Base-by-base conservation (phyloP, 2,888 invertebrate species). In the Drosophila prolongata region DNA sequence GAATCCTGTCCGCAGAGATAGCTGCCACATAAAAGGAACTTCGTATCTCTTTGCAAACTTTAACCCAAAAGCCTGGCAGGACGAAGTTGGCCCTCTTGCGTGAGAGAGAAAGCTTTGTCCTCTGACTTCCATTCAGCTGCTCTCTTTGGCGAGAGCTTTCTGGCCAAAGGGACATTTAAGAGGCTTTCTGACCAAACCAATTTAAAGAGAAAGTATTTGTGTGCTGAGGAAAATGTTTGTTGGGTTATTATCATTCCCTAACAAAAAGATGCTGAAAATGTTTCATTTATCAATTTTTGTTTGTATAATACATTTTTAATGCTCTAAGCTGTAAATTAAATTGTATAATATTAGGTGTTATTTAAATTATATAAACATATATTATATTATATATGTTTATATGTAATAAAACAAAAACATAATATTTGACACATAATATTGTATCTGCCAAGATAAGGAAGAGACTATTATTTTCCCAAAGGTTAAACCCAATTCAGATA, bases 111-210 rank as follows among this genome's bases (percentile, higher is more conserved):
- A 57, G 75, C 70, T 81, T 76, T 75, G 0, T 40, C 9, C 1
- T 37, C 6, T 10, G 9, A 42, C 50, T 86, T 83, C 87, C 87
- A 83, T 75, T 83, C 82, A 88, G 89, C 82, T 49, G 27, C n/a
- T 70, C 61, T 78, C 55, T 49, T 55, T 30, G 11, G 8, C n/a
- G 6, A 34, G 47, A 73, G 79, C 60, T 68, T 64, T 56, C 16
- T 1, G 9, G 3, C 30, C 5, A 34, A 53, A 72, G 69, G 60
- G 37, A 49, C 9, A 6, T 53, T 38, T 4, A 6, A 1, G 19
- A 3, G 9, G n/a, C 8, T 8, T 30, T 50, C 1, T 5, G 8
- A 5, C 1, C 16, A 54, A 19, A 35, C 19, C 27, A 53, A 42
- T 5, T 6, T 0, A 0, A 38, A 46, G 13, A 49, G 38, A 52